Conservation (phyloP, 2,797 vertebrate species). For the Phalanger gymnotis region DNA sequence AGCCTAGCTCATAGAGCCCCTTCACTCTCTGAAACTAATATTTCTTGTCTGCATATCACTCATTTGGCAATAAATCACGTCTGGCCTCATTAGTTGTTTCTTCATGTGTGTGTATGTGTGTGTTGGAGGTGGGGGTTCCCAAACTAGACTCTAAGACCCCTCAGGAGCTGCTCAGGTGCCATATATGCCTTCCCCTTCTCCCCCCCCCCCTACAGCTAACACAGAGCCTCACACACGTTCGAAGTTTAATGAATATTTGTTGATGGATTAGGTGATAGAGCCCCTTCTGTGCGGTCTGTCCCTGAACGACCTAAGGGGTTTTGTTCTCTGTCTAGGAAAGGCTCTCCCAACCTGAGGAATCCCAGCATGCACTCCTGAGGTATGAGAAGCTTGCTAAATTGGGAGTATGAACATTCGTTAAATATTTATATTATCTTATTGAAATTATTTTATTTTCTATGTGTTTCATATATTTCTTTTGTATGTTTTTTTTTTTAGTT, state of each 20-base stretch:
- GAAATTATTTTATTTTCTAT: neutral
- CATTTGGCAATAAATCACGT: neutral
- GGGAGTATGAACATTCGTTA: neutral
- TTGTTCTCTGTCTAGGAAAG: neutral
- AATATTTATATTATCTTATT: neutral
- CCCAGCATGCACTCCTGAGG: neutral
- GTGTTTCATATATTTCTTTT: neutral
- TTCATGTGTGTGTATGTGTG: neutral
- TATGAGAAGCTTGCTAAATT: neutral
- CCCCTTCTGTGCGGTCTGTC: neutral
- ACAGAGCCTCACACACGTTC: neutral
- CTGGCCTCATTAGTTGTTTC: neutral
- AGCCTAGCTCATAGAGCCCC: neutral
- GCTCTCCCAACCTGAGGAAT: neutral
- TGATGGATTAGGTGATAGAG: neutral
- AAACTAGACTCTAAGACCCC: neutral
- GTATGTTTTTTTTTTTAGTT: constrained; percentile 79
- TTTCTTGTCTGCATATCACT: neutral
- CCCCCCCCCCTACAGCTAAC: neutral
- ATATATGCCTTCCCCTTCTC: neutral
- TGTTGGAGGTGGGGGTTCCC: neutral
- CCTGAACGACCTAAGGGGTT: neutral
- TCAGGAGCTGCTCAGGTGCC: neutral
- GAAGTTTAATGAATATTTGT: neutral
- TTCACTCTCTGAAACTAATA: neutral